Evolutionary conservation across 2,113 vertebrate species (phyloP), one percentile per base, ranked within the genome.

Genomic region (Calidris pygmaea): DNA sequence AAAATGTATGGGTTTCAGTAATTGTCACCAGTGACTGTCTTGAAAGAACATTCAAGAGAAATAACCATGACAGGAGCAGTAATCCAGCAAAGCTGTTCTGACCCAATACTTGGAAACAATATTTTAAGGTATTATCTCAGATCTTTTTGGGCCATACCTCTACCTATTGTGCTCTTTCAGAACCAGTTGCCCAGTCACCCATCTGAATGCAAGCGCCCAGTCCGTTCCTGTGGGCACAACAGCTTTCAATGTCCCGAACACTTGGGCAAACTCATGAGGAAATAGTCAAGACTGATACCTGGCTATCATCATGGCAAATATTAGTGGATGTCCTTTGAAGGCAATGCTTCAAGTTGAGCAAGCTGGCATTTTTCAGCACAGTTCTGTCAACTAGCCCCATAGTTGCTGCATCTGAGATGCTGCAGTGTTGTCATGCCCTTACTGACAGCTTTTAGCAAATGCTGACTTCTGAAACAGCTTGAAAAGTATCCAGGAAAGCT

Each of bases 391-490:
- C 50, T 35, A 58, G 48, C 30, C 45, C 70, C 53, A 53, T 12
- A 86, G 50, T 59, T 95, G 72, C 55, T 80, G 55, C 50, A 89
- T 35, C 58, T 56, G 70, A 65, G 70, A 65, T 32, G 59, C 73
- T 67, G 60, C 55, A 43, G 47, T 37, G 26, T 34, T 71, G 86
- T 35, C 34, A 23, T 29, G 80, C 30, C 15, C 47, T 78, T 59
- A 67, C 76, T 92, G 89, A 87, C 62, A 87, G 81, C 53, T 91
- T 94, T 83, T 93, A 95, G 56, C 58, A 70, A 91, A 77, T 53
- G 45, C 15, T 66, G 66, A 53, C 35, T 47, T 89, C 84, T 55
- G 39, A 94, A 95, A 77, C 74, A 83, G 66, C 78, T 89, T 89
- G 70, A 91, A 75, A 85, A 87, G 13, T 34, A 76, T 50, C 59